Conservation (phyloP, 2,113 vertebrate genomes). For the Vicugna pacos region DNA sequence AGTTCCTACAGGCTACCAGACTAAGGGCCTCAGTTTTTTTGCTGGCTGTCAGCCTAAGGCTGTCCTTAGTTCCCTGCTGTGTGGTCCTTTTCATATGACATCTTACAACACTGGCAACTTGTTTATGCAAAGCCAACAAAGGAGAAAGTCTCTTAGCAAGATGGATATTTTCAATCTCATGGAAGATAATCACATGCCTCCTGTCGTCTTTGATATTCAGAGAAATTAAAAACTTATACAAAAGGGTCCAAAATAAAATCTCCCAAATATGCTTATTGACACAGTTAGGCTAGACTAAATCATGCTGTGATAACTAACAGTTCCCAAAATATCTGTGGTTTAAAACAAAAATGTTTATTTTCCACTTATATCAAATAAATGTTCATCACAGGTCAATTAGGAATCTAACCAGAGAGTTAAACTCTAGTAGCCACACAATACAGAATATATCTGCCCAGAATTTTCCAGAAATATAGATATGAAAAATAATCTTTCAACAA, state of each 20-base stretch:
- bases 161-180: not conserved
- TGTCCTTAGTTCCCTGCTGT: not conserved
- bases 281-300: not conserved
- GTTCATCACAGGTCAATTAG: not conserved
- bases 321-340: not conserved
- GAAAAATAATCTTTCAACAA: slow-evolving; percentile 22
- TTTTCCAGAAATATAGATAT: not conserved
- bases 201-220: not conserved
- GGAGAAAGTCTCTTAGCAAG: not conserved
- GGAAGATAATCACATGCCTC: not conserved
- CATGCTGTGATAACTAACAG: not conserved
- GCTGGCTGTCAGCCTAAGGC: not conserved
- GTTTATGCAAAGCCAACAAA: not conserved
- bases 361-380: not conserved
- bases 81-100: not conserved
- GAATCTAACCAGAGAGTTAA: not conserved
- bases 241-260: not conserved
- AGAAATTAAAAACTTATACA: slow-evolving; percentile 11
- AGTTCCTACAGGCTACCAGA: not conserved
- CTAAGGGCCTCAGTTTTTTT: not conserved
- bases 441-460: not conserved
- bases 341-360: not conserved
- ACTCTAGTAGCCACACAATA: not conserved
- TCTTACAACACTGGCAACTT: not conserved
- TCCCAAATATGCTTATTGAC: not conserved